Percentiles rank a stretch among this genome's conserved stretches.
Evolutionary conservation across 2,797 vertebrate species (phyloP).

Genomic region (Semaprochilodus insignis): DNA sequence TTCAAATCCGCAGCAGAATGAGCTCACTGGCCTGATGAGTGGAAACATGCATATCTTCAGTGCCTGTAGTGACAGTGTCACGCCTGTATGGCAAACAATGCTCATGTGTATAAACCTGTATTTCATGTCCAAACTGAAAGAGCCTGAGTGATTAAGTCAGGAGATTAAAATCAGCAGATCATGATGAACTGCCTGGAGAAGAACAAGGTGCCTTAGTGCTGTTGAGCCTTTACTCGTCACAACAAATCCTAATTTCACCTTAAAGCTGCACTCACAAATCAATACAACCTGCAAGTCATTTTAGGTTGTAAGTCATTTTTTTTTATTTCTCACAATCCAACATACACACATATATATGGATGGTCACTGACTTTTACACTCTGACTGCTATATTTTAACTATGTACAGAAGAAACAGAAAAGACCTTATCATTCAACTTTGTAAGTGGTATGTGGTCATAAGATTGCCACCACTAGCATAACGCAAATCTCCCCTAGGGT

Average conservation of each 20-base stretch:
- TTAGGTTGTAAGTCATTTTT: too few relatives aligned
- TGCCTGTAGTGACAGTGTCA: conserved; percentile 8
- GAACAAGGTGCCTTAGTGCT: neutral
- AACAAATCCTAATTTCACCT: neutral
- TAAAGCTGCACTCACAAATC: neutral
- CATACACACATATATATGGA: too few relatives aligned
- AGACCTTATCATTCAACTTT: too few relatives aligned
- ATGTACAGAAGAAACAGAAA: too few relatives aligned
- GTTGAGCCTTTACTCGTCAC: neutral
- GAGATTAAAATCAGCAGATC: conserved; percentile 6
- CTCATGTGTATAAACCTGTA: conserved; percentile 33
- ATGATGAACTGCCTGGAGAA: neutral
- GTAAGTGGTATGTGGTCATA: too few relatives aligned
- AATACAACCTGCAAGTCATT: neutral
- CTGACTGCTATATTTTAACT: too few relatives aligned
- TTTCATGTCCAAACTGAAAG: conserved; percentile 35
- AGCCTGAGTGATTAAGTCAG: neutral
- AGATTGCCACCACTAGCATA: too few relatives aligned
- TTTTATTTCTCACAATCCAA: too few relatives aligned
- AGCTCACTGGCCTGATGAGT: conserved; percentile 33
- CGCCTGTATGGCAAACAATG: neutral
- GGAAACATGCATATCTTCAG: conserved; percentile 55
- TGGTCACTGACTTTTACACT: too few relatives aligned
- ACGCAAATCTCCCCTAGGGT: too few relatives aligned
- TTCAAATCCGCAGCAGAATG: conserved; percentile 45